Base-by-base conservation (phyloP, 2,888 invertebrate genomes). In the Melolontha melolontha region DNA sequence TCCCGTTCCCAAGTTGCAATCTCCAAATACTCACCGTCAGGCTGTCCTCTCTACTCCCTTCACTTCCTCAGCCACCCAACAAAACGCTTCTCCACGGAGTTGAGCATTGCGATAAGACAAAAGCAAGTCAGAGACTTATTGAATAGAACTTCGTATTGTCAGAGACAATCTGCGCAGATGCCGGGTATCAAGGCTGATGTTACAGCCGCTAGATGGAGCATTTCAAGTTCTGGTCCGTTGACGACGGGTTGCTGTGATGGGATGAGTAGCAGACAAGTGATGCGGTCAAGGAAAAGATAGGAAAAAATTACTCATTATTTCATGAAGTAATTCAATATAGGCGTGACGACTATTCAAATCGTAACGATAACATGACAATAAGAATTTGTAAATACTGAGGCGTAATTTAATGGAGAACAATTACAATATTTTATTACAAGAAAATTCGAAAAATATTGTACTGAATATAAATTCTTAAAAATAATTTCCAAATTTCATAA, bases 121-220 rank as follows among this genome's bases (percentile, higher is more conserved):
- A 75, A 75, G 75, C 76, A 75, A 77, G 75, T 78, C 77, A 75
- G 74, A 75, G 76, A 76, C 77, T 77, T 77, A 78, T 78, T 77
- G 78, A 79, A 78, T 77, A 76, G 75, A 75, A 75, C 73, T 73
- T 73, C 71, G 75, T 74, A 74, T 77, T 76, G 64, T 68, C 29
- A 50, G 64, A 64, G 55, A 57, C 64, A 68, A 59, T 44, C 49
- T 64, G 68, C 68, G 68, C 68, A 68, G 68, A 64, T 68, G 68
- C 64, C 68, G 68, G 7, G 27, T 44, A 27, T 57, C 57, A 27
- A 29, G 29, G 44, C 14, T 29, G 59, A 44, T 29, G 59, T 59
- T 44, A 59, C 27, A 44, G 59, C 42, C 41, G 42, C 27, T 42
- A 57, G 57, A 57, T 57, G 57, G 57, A 27, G 42, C 42, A 27